Evolutionary conservation across 2,888 invertebrate species (phyloP).

Genomic region (Pandemis heparana): DNA sequence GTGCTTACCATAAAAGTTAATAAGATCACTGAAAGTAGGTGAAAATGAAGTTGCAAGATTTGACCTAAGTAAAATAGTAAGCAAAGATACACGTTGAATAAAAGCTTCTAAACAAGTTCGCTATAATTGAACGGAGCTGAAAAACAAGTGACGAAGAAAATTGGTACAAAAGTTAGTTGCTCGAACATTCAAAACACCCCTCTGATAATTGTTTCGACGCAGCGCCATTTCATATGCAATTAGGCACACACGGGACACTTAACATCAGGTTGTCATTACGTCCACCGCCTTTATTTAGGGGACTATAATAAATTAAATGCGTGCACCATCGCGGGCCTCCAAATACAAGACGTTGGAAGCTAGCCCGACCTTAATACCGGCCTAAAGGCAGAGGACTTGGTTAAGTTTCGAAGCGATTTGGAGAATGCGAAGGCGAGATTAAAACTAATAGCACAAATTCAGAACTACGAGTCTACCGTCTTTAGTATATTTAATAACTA

Average conservation of each 20-base stretch:
- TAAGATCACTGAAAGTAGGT: too few species aligned
- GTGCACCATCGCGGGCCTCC: constrained; percentile 57
- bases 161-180: constrained; percentile 12
- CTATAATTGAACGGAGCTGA: too few species aligned
- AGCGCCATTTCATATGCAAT: constrained; percentile 55
- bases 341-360: constrained; percentile 79
- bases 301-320: constrained; percentile 73
- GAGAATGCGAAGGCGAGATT: constrained; percentile 4
- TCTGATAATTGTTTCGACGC: constrained; percentile 64
- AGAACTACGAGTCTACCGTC: not conserved
- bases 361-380: constrained; percentile 72
- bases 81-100: too few species aligned
- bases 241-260: constrained; percentile 57
- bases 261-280: constrained; percentile 66
- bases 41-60: too few species aligned
- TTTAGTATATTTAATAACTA: not conserved
- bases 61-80: too few species aligned
- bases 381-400: constrained; percentile 49
- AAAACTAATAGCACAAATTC: not conserved
- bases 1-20: too few species aligned
- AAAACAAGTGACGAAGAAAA: not conserved
- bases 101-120: too few species aligned
- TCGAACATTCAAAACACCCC: constrained; percentile 16
- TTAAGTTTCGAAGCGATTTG: constrained; percentile 46
- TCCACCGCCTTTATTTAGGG: constrained; percentile 65